Percentiles rank a stretch among this genome's conserved stretches.
Conservation (phyloP, 2,113 vertebrate genomes). For the Barbus barbus region DNA sequence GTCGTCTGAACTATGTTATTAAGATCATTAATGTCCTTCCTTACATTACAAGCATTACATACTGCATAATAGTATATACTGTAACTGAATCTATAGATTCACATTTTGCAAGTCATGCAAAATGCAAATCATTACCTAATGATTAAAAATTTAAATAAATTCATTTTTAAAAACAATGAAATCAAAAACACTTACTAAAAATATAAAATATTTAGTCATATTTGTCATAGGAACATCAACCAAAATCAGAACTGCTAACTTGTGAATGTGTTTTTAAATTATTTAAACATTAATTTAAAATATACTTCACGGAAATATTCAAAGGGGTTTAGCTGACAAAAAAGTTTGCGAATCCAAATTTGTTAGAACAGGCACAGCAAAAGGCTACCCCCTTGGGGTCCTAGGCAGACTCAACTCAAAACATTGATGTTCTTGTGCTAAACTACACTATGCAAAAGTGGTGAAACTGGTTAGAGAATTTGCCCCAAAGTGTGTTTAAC, state of each 20-base stretch:
- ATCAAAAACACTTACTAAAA: background rate
- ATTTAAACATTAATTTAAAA: background rate
- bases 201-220: background rate
- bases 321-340: too few relatives aligned
- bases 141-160: too few relatives aligned
- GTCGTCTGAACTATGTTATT: background rate
- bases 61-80: too few relatives aligned
- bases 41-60: too few relatives aligned
- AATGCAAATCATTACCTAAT: too few relatives aligned
- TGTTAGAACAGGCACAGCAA: background rate
- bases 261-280: background rate
- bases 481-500: conserved; percentile 2
- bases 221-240: background rate
- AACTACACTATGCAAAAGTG: background rate
- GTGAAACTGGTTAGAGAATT: background rate
- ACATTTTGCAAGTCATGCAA: background rate
- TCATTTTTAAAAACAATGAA: background rate
- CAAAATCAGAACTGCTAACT: background rate
- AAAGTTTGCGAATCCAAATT: background rate
- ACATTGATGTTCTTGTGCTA: background rate
- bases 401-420: background rate
- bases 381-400: background rate
- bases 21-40: background rate
- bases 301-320: background rate
- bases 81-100: background rate